Percentiles rank a stretch among this genome's conserved stretches.
These are phyloP conservation scores for Leptinotarsa rubiginosa DNA, from an alignment of 2,888 invertebrate species.

Conservation along the genomic window DNA sequence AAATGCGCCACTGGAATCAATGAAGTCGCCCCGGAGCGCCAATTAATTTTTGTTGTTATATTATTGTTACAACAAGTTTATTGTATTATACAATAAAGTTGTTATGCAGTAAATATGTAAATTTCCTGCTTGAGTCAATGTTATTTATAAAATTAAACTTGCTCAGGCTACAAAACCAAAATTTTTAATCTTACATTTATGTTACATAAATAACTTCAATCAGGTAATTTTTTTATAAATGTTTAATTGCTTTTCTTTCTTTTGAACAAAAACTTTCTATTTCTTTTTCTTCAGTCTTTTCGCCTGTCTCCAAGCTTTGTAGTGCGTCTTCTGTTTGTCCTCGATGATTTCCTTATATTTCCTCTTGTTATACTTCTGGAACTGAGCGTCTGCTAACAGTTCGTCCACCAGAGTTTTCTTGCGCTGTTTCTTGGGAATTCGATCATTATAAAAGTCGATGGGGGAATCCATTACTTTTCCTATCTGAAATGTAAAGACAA, in stretches of 20 bases:
- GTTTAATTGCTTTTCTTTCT: neutral
- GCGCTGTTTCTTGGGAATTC: conserved; percentile 86
- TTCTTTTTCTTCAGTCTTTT: conserved; percentile 81
- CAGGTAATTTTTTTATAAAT: too few relatives aligned
- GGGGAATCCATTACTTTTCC: conserved; percentile 87
- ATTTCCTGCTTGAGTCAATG: too few relatives aligned
- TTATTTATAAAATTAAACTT: too few relatives aligned
- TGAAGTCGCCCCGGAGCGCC: too few relatives aligned
- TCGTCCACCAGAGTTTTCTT: conserved; percentile 95
- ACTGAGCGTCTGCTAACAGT: conserved; percentile 88
- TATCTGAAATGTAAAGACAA: conserved; percentile 68
- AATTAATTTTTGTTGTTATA: too few relatives aligned
- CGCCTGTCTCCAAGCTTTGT: conserved; percentile 75
- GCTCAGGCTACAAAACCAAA: too few relatives aligned
- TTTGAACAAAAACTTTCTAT: conserved; percentile 25
- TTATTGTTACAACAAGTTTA: too few relatives aligned
- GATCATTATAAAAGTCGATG: conserved; percentile 86
- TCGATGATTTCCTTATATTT: conserved; percentile 83
- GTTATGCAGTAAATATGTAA: too few relatives aligned
- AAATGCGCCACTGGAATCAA: too few relatives aligned
- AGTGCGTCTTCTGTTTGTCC: conserved; percentile 76
- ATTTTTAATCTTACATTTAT: too few relatives aligned
- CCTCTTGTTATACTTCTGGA: conserved; percentile 83
- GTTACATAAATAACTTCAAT: too few relatives aligned
- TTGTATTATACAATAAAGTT: too few relatives aligned